These are phyloP conservation scores for Steinernema khuongi DNA, from an alignment of 1,140 invertebrate species.

Conservation along the genomic window DNA sequence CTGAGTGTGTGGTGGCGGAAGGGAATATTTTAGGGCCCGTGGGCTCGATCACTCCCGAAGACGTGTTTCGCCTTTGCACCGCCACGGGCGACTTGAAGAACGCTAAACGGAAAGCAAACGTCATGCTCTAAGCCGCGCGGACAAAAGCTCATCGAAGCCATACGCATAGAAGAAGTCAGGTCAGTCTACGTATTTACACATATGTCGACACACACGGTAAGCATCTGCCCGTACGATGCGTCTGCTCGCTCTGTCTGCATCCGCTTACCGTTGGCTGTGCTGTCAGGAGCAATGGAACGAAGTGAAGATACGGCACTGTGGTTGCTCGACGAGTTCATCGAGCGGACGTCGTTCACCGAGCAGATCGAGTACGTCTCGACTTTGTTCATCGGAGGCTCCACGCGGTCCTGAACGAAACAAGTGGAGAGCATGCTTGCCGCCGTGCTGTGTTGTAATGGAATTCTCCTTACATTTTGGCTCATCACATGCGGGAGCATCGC, in stretches of 20 bases:
- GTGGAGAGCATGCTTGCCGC: not conserved
- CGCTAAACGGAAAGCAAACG: not conserved
- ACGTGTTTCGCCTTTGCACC: not conserved
- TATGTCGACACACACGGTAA: too few species aligned
- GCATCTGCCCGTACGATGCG: too few species aligned
- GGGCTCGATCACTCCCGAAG: slow-evolving; percentile 4
- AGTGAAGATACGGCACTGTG: not conserved
- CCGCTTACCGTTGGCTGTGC: slow-evolving; percentile 1
- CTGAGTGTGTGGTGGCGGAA: not conserved
- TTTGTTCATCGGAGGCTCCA: not conserved
- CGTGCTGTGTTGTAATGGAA: not conserved
- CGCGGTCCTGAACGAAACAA: not conserved
- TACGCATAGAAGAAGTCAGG: not conserved
- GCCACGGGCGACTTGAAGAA: slow-evolving; percentile 14
- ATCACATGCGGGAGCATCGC: slow-evolving; percentile 17
- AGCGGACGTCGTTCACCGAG: not conserved
- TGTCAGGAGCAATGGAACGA: not conserved
- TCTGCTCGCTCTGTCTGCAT: too few species aligned
- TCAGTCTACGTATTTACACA: too few species aligned
- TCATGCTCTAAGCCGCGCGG: not conserved
- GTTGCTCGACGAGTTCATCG: slow-evolving; percentile 8
- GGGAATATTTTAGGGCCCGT: not conserved
- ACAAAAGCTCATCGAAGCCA: not conserved
- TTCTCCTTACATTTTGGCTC: slow-evolving; percentile 10
- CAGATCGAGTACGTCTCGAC: not conserved